phyloP scores from a whole-genome alignment of 1,140 invertebrate species.

The Cydia fagiglandana region DNA sequence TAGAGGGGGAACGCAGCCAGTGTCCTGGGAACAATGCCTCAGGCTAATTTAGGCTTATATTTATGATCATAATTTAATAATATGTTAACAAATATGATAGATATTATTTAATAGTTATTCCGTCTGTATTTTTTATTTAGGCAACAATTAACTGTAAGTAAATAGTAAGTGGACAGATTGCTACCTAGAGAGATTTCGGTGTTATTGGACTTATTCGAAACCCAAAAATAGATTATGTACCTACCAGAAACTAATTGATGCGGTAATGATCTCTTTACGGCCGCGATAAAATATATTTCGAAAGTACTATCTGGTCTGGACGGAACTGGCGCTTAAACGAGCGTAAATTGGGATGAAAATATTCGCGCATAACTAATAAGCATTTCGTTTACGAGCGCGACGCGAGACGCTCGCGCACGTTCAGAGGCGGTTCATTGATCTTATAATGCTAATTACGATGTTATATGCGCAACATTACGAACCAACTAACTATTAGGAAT shows the following conservation, averaged over 20 bases:
- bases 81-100: no score
- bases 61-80: no score
- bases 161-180: no score
- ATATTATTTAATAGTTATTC: no score
- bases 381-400: conserved; percentile 6
- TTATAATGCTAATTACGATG: conserved; percentile 14
- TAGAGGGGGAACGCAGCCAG: no score
- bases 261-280: conserved; percentile 20
- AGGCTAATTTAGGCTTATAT: no score
- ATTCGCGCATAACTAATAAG: conserved; percentile 18
- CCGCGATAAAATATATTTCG: conserved; percentile 13
- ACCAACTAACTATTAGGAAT: neutral
- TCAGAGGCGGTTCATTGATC: neutral
- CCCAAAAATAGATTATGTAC: conserved; percentile 6
- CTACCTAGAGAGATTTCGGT: neutral
- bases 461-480: neutral
- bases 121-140: no score
- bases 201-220: no score
- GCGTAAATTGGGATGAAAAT: conserved; percentile 19
- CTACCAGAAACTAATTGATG: conserved; percentile 5
- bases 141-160: no score
- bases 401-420: conserved; percentile 8
- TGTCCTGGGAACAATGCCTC: no score
- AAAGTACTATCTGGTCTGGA: conserved; percentile 17
- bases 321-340: conserved; percentile 16